Evolutionary conservation across 2,113 vertebrate genomes (phyloP), one percentile per base, ranked within the genome.

Genomic region (Hipposideros armiger): DNA sequence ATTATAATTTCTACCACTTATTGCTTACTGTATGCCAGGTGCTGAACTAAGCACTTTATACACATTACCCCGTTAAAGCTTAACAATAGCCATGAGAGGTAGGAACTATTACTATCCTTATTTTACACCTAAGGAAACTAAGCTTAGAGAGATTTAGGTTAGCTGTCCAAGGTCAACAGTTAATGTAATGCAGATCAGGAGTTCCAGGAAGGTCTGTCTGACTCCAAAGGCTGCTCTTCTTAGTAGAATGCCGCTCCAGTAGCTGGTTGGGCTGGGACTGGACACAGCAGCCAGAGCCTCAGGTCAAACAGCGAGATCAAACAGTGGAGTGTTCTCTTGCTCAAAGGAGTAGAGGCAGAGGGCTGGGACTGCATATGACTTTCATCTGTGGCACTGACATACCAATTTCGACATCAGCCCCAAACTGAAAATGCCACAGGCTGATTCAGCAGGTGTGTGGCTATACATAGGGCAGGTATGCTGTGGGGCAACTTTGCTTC

Each of bases 91-190:
- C 40, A 62, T 36, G 19, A 36, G 28, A 94, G 15, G 58, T 64
- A 95, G 76, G n/a, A 74, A 24, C n/a, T 66, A 40, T 73, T 80
- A 87, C 24, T 47, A 85, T 32, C 24, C 30, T 40, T 22, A 81
- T 88, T 87, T 90, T 87, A 36, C 42, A 72, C 47, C 73, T 73
- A 92, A 92, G 45, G 42, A 94, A 89, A 74, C 64, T 60, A 78
- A 91, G 20, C 64, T 91, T 24, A 40, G 17, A 17, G n/a, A 54
- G 56, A 36, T 62, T 84, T 70, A 17, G 22, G 40, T 67, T 80
- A 82, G 11, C 40, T 86, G 36, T 52, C 1, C 28, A 69, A 56
- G 30, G 36, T 62, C 22, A 80, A 20, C 40, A 45, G 66, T 78
- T 76, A 45, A 17, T 11, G 5, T 10, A 60, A 58, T n/a, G 7